Conservation (phyloP, 2,113 vertebrate genomes). For the Talpa occidentalis region DNA sequence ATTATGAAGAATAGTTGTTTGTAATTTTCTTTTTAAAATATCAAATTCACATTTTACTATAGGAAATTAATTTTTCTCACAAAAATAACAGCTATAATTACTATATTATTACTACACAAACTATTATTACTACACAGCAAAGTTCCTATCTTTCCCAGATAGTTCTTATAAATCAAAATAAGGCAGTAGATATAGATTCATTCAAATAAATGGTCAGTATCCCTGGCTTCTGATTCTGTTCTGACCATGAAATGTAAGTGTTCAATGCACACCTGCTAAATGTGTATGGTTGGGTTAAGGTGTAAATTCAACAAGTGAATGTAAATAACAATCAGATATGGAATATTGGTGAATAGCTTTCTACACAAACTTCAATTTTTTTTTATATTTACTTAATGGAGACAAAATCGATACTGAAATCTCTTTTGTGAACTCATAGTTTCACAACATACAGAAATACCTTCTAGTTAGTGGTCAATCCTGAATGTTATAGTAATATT, state of each 20-base stretch:
- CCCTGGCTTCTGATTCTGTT: neutral
- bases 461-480: constrained; percentile 36
- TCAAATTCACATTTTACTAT: constrained; percentile 80
- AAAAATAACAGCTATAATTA: constrained; percentile 80
- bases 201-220: neutral
- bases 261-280: constrained; percentile 49
- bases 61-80: constrained; percentile 21
- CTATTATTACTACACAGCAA: no score
- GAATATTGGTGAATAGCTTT: constrained; percentile 35
- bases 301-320: constrained; percentile 73
- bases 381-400: constrained; percentile 28
- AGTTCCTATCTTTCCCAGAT: constrained; percentile 26
- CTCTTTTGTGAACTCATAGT: neutral
- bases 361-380: constrained; percentile 35
- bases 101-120: constrained; percentile 65
- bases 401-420: neutral
- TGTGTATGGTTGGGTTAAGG: neutral
- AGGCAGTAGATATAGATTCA: neutral
- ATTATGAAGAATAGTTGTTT: neutral
- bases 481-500: neutral
- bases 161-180: constrained; percentile 39
- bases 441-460: neutral
- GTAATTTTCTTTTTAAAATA: constrained; percentile 51
- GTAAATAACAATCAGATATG: constrained; percentile 60
- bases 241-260: constrained; percentile 11